phyloP scores from a whole-genome alignment of 2,888 invertebrate species.

The Orchesellides sinensis region DNA sequence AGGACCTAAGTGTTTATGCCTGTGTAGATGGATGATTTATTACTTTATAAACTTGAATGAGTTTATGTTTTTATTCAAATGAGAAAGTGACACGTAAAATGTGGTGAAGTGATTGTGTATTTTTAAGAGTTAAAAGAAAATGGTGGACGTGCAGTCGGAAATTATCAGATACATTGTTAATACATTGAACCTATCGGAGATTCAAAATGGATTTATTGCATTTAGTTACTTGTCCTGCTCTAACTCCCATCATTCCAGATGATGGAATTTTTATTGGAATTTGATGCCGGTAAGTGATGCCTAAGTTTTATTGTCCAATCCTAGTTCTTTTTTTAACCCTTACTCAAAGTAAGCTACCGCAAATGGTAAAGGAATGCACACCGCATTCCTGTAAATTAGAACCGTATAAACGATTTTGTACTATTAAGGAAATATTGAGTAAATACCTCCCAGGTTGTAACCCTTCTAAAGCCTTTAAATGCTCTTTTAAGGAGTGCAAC shows the following conservation, averaged over 20 bases:
- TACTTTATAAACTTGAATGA: background rate
- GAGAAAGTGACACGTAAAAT: background rate
- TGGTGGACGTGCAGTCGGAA: slow-evolving; percentile 13
- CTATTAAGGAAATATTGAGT: no score
- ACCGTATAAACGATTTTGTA: no score
- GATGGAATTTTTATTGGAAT: slow-evolving; percentile 71
- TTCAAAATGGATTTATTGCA: slow-evolving; percentile 31
- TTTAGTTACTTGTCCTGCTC: background rate
- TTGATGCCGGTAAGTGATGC: slow-evolving; percentile 69
- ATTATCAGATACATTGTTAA: background rate
- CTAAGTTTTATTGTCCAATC: background rate
- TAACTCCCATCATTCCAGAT: slow-evolving; percentile 64
- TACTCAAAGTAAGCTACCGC: no score
- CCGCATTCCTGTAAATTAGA: no score
- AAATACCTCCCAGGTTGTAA: no score
- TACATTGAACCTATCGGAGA: background rate
- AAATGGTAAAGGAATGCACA: no score
- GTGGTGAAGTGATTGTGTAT: background rate
- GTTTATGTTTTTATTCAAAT: background rate
- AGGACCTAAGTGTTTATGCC: background rate
- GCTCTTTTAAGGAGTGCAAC: background rate
- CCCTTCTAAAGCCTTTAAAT: no score
- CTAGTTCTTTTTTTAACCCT: no score
- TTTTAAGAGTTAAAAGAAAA: background rate
- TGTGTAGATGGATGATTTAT: background rate